phyloP scores from a whole-genome alignment of 2,797 vertebrate species.

The Coendou prehensilis region DNA sequence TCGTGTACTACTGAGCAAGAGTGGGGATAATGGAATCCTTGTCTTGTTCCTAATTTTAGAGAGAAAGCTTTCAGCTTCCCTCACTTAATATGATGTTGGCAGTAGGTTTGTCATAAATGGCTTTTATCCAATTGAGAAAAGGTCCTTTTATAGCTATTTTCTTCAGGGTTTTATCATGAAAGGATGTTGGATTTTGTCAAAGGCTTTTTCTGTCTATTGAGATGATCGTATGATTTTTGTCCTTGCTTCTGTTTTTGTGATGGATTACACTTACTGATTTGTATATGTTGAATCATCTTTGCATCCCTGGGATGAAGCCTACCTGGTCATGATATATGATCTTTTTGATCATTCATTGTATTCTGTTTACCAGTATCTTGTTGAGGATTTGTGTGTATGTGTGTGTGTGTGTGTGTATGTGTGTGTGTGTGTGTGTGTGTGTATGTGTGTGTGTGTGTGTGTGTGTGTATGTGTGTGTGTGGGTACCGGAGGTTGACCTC shows the following conservation, averaged over 20 bases:
- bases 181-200: not conserved
- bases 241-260: not conserved
- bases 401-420: too few species aligned
- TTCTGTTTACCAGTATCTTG: not conserved
- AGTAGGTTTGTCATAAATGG: not conserved
- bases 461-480: too few species aligned
- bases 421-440: too few species aligned
- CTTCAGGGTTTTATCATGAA: not conserved
- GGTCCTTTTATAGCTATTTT: not conserved
- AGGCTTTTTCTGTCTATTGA: not conserved
- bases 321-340: not conserved
- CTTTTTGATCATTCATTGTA: not conserved
- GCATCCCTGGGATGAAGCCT: not conserved
- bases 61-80: not conserved
- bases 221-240: not conserved
- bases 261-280: not conserved
- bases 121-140: not conserved
- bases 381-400: too few species aligned
- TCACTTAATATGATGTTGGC: not conserved
- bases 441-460: too few species aligned
- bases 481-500: too few species aligned
- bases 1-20: conserved; percentile 19
- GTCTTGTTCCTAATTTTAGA: not conserved
- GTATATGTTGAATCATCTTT: not conserved
- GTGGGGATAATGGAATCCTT: not conserved